Percentiles rank a stretch among this genome's conserved stretches.
These are phyloP conservation scores for Artibeus lituratus DNA, from an alignment of 2,797 vertebrate species.

Conservation along the genomic window DNA sequence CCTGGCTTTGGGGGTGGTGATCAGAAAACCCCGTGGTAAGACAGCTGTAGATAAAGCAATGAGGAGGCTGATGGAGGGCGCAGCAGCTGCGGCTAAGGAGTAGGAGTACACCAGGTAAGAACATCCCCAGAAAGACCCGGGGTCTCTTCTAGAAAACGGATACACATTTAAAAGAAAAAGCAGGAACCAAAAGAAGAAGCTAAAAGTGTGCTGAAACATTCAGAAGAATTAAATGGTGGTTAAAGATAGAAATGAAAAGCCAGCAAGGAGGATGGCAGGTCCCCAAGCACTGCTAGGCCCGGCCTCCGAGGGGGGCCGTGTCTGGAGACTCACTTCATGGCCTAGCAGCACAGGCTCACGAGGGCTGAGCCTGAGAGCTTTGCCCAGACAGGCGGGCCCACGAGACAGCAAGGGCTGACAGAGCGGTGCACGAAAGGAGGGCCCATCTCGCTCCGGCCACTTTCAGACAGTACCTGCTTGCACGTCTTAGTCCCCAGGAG, in stretches of 20 bases:
- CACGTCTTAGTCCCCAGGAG: conserved; percentile 97
- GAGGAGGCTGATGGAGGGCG: background rate
- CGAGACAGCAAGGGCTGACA: background rate
- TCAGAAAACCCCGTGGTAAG: background rate
- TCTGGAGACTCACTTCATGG: background rate
- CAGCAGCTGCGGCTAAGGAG: background rate
- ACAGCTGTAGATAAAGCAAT: background rate
- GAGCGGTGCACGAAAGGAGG: background rate
- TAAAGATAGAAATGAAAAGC: background rate
- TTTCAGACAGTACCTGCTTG: conserved; percentile 88
- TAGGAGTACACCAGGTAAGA: background rate
- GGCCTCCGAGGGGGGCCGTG: background rate
- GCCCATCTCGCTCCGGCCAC: background rate
- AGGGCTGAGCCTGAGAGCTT: background rate
- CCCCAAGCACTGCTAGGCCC: background rate
- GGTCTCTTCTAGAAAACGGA: background rate
- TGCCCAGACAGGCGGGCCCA: background rate
- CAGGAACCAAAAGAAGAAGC: background rate
- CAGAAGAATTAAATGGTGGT: background rate
- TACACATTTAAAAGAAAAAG: background rate
- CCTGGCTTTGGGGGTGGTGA: background rate
- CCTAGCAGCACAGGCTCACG: background rate
- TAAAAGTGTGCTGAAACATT: background rate
- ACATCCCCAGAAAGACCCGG: background rate
- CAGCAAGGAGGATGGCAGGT: background rate